Conservation (phyloP, 1,140 invertebrate genomes). For the Solenopsis fugax region DNA sequence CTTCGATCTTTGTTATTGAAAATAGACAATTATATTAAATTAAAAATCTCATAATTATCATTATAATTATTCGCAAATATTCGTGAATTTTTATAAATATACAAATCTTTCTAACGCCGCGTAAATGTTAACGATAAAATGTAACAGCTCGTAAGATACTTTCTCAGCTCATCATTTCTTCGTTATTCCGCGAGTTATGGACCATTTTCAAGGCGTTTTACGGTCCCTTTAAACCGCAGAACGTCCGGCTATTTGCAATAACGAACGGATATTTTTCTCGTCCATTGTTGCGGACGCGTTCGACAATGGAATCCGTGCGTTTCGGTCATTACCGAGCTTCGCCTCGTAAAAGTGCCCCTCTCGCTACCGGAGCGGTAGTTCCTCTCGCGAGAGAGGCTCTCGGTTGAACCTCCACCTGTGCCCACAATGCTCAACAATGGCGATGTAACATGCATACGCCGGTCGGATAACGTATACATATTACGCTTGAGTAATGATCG, state of each 20-base stretch:
- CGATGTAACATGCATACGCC: constrained; percentile 43
- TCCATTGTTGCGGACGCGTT: constrained; percentile 30
- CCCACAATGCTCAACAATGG: constrained; percentile 40
- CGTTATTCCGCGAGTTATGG: constrained; percentile 15
- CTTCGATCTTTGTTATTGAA: not conserved
- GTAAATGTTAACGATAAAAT: not conserved
- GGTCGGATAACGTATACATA: constrained; percentile 35
- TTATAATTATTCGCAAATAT: not conserved
- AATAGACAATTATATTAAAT: not conserved
- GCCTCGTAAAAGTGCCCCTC: constrained; percentile 43
- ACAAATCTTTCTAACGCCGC: not conserved
- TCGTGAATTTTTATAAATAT: not conserved
- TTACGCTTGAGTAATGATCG: constrained; percentile 42
- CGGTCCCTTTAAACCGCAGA: not conserved
- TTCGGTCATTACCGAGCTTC: constrained; percentile 42
- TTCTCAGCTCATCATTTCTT: not conserved
- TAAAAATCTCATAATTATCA: not conserved
- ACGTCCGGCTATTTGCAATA: constrained; percentile 25
- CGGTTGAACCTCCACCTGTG: constrained; percentile 18
- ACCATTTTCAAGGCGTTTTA: constrained; percentile 13
- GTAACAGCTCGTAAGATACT: not conserved
- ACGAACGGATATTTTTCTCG: constrained; percentile 22
- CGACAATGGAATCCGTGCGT: constrained; percentile 44
- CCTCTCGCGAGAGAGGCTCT: not conserved
- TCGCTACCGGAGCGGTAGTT: constrained; percentile 19